Evolutionary conservation across 2,888 invertebrate genomes (phyloP), one percentile per base, ranked within the genome.

Genomic region (Altica lythri): DNA sequence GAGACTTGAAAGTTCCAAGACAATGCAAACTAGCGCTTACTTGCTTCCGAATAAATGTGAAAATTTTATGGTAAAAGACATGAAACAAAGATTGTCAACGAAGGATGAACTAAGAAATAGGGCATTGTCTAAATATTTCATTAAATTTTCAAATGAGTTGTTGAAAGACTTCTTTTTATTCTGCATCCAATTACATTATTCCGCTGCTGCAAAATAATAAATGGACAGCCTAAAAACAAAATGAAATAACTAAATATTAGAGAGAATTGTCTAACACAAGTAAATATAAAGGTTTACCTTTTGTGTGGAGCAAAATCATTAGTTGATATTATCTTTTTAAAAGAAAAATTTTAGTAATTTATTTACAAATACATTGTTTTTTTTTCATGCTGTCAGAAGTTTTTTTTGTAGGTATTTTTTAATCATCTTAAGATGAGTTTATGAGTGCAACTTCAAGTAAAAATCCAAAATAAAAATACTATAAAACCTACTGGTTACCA

Each of bases 1-100:
- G 30, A 45, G 45, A 45, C 45, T 16, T 17, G 30, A 45, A 45
- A 45, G 45, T 19, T 45, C 30, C 17, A 45, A 45, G 32, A 45
- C 45, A 45, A 45, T 45, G 45, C 17, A 32, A 45, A 45, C 42
- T 42, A 42, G 30, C 32, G 19, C 12, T 45, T 16, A 29, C 43
- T 42, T 30, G 19, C 30, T 34, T 14, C 9, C 34, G 14, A 40
- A 40, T 40, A 40, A 25, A 40, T 25, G 12, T 22, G 25, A 40
- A 40, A 40, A 22, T 40, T 13, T 40, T 40, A 9, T 13, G 13
- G 19, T 18, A 19, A 37, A 37, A 14, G 37, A 16, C 16, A 12
- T 34, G 34, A 34, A 34, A 34, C 34, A 34, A 34, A 34, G 14
- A 34, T 14, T 34, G 14, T 34, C 34, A 34, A 34, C 34, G 16